Conservation (phyloP, 2,888 invertebrate genomes). For the Hipparchia semele region DNA sequence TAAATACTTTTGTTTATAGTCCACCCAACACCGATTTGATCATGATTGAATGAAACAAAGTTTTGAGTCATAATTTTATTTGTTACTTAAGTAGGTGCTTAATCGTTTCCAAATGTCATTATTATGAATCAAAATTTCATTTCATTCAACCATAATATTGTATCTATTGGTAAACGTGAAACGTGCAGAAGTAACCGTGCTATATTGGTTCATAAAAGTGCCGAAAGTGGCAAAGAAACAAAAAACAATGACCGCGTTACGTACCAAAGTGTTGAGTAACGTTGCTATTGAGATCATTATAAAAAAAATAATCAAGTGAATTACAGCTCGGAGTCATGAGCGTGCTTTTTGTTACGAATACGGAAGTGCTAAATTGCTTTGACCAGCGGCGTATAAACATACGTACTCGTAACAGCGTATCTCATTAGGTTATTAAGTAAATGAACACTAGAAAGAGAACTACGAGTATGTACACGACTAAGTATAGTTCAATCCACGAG, state of each 20-base stretch:
- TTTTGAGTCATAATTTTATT: background rate
- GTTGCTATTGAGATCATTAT: slow-evolving; percentile 49
- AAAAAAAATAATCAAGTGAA: slow-evolving; percentile 45
- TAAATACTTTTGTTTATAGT: too few relatives aligned
- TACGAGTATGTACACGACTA: too few relatives aligned
- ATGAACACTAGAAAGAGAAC: background rate
- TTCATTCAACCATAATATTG: too few relatives aligned
- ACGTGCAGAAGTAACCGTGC: background rate
- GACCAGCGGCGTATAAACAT: slow-evolving; percentile 43
- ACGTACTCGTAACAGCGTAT: slow-evolving; percentile 6
- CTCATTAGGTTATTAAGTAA: slow-evolving; percentile 37
- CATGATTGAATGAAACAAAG: too few relatives aligned
- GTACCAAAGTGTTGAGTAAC: slow-evolving; percentile 41
- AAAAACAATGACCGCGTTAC: slow-evolving; percentile 36
- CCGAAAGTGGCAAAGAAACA: slow-evolving; percentile 29
- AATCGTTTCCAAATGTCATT: too few relatives aligned
- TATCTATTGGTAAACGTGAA: too few relatives aligned
- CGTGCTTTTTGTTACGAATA: slow-evolving; percentile 48
- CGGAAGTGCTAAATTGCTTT: slow-evolving; percentile 52
- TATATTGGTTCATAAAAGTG: background rate
- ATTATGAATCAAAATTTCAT: too few relatives aligned
- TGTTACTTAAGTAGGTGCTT: too few relatives aligned
- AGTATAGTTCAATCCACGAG: too few relatives aligned
- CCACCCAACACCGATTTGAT: too few relatives aligned
- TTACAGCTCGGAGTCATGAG: slow-evolving; percentile 44